A percentile compares a stretch with the other conserved stretches of the same genome.
Conservation (phyloP, 2,888 invertebrate genomes). For the Tiphia femorata region DNA sequence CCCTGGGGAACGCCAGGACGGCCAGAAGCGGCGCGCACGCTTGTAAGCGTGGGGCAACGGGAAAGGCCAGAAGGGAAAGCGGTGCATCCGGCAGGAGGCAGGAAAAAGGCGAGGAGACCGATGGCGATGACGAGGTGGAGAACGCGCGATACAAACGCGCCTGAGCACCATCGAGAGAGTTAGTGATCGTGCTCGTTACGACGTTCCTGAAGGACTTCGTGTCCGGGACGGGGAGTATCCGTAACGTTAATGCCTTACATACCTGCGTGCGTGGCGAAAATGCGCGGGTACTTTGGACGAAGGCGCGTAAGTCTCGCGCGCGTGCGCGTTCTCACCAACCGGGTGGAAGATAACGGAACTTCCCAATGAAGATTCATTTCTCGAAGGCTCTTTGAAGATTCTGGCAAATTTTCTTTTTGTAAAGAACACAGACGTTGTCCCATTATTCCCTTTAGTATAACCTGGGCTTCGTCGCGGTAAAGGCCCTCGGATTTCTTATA, state of each 20-base stretch:
- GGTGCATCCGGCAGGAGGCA: constrained; percentile 11
- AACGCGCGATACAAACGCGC: constrained; percentile 45
- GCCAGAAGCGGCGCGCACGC: constrained; percentile 14
- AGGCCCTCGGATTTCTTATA: too few species aligned
- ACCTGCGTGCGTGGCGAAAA: constrained; percentile 31
- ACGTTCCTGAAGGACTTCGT: constrained; percentile 36
- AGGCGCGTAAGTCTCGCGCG: not conserved
- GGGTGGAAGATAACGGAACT: not conserved
- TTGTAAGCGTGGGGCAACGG: constrained; percentile 3
- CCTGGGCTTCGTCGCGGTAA: too few species aligned
- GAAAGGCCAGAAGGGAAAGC: constrained; percentile 20
- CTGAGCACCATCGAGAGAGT: constrained; percentile 37
- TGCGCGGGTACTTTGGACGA: constrained; percentile 15
- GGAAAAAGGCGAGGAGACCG: not conserved
- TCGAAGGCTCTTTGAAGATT: too few species aligned
- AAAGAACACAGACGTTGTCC: too few species aligned
- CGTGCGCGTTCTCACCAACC: not conserved
- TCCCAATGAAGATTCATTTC: too few species aligned
- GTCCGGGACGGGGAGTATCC: constrained; percentile 55
- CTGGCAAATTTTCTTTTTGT: too few species aligned
- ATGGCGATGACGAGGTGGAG: not conserved
- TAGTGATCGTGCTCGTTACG: constrained; percentile 53
- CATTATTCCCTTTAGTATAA: too few species aligned
- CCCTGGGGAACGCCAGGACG: constrained; percentile 18
- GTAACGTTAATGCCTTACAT: constrained; percentile 61